A percentile compares a stretch with the other conserved stretches of the same genome.
phyloP scores from a whole-genome alignment of 2,113 vertebrate species.

The Numida meleagris region DNA sequence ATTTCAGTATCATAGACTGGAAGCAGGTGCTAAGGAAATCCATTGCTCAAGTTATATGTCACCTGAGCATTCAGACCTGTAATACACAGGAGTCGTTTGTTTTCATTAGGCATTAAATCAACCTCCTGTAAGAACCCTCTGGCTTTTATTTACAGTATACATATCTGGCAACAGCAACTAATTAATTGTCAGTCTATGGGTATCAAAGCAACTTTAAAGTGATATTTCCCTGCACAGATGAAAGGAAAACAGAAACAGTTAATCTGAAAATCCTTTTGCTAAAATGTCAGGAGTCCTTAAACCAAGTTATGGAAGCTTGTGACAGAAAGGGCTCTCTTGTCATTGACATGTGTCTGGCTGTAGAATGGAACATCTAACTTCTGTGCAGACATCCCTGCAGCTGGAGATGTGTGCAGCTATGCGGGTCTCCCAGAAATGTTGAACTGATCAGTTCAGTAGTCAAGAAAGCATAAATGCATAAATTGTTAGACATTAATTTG shows the following conservation, averaged over 20 bases:
- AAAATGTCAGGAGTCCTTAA: conserved; percentile 57
- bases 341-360: neutral
- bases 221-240: conserved; percentile 19
- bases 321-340: conserved; percentile 36
- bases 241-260: conserved; percentile 43
- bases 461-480: neutral
- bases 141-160: conserved; percentile 21
- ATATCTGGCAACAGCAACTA: conserved; percentile 2
- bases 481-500: neutral
- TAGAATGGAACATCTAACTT: conserved; percentile 36
- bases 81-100: neutral
- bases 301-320: conserved; percentile 50
- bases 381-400: neutral
- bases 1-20: neutral
- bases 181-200: conserved; percentile 25
- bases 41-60: neutral
- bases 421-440: neutral
- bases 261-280: conserved; percentile 35
- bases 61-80: neutral
- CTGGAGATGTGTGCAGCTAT: neutral
- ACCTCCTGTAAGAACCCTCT: neutral
- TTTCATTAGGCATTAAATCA: neutral
- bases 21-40: neutral
- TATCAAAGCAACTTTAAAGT: conserved; percentile 37
- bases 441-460: neutral